These are phyloP conservation scores for Ceratotherium simum DNA, from an alignment of 2,113 vertebrate species.

Conservation along the genomic window DNA sequence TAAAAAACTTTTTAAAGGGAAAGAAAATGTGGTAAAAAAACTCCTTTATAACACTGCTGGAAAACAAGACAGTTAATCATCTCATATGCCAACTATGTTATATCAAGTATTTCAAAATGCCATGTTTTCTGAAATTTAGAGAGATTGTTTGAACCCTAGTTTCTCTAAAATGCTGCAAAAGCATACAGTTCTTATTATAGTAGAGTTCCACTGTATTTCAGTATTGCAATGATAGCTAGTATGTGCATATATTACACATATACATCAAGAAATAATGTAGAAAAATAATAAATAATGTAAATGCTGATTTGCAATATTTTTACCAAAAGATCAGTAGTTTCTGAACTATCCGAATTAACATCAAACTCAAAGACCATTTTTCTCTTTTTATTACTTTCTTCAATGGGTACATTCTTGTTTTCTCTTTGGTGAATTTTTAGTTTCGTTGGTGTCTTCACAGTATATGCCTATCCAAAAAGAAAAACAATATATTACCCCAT, in stretches of 20 bases:
- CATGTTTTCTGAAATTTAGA: constrained; percentile 50
- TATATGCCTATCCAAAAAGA: constrained; percentile 88
- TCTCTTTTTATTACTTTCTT: constrained; percentile 86
- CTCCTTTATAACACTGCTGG: background rate
- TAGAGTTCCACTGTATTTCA: constrained; percentile 8
- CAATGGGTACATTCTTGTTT: constrained; percentile 63
- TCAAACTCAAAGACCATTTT: constrained; percentile 90
- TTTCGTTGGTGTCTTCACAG: constrained; percentile 91
- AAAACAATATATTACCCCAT: constrained; percentile 34
- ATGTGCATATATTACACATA: background rate
- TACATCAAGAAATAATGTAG: constrained; percentile 34
- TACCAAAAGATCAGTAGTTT: constrained; percentile 92
- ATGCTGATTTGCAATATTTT: constrained; percentile 67
- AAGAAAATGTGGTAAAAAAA: background rate
- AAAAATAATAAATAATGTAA: constrained; percentile 8
- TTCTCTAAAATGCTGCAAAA: constrained; percentile 49
- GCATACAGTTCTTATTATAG: constrained; percentile 1
- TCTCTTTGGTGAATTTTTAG: constrained; percentile 79
- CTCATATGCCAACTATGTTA: background rate
- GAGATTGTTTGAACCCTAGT: background rate
- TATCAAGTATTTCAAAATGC: constrained; percentile 40
- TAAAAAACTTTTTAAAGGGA: background rate
- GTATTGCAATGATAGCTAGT: background rate
- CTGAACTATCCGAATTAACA: constrained; percentile 93
- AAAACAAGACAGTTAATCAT: constrained; percentile 44